Evolutionary conservation across 2,113 vertebrate genomes (phyloP).

Genomic region (Indicator indicator): DNA sequence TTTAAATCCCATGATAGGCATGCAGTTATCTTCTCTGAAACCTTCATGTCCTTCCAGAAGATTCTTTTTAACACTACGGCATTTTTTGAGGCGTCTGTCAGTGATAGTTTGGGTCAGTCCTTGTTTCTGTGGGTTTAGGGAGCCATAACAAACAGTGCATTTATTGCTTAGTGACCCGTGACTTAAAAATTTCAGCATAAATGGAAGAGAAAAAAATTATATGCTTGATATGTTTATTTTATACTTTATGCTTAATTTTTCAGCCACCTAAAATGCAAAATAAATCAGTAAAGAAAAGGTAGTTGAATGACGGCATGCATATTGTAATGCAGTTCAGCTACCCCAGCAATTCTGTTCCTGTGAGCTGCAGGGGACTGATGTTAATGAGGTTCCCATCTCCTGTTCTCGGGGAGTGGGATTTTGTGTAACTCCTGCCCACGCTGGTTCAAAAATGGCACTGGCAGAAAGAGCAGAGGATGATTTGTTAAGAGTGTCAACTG

Average conservation of each 20-base stretch:
- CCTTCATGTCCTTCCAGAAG: neutral
- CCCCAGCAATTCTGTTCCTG: neutral
- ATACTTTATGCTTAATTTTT: neutral
- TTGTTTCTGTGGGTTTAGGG: neutral
- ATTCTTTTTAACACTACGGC: neutral
- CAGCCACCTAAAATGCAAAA: neutral
- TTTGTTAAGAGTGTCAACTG: neutral
- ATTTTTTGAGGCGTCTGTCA: fast-evolving
- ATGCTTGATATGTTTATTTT: neutral
- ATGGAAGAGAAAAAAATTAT: neutral
- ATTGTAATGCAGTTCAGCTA: neutral
- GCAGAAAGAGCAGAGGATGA: neutral
- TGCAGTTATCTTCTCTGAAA: neutral
- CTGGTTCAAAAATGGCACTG: neutral
- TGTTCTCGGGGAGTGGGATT: neutral
- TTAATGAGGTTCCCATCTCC: neutral
- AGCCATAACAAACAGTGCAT: neutral
- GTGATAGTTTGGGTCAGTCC: neutral
- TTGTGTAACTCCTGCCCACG: neutral
- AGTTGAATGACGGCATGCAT: neutral
- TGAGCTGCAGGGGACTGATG: neutral
- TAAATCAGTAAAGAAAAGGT: neutral
- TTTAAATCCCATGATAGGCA: fast-evolving
- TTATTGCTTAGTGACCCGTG: neutral
- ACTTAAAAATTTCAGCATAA: neutral